Percentiles rank a stretch among this genome's conserved stretches.
phyloP scores from a whole-genome alignment of 2,113 vertebrate species.

The Cyrtonyx montezumae region DNA sequence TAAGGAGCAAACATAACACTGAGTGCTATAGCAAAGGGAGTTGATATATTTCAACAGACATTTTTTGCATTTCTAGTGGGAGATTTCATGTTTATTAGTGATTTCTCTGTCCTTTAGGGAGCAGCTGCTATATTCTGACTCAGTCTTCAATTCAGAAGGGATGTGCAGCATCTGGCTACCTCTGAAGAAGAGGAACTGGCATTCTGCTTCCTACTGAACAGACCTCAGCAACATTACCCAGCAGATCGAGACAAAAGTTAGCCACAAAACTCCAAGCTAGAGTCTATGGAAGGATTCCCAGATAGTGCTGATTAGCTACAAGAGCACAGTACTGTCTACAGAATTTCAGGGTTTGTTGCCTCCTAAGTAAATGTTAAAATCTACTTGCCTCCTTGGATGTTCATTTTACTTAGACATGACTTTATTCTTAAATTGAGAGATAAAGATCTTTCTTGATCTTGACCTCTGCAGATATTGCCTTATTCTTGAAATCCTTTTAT shows the following conservation, averaged over 20 bases:
- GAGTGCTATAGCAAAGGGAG: not conserved
- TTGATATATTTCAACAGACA: not conserved
- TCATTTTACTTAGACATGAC: not conserved
- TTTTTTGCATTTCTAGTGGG: not conserved
- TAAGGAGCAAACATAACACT: not conserved
- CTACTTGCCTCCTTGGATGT: not conserved
- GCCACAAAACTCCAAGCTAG: not conserved
- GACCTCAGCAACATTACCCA: not conserved
- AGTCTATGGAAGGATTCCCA: not conserved
- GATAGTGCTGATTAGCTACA: not conserved
- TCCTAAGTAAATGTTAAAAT: not conserved
- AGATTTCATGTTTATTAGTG: not conserved
- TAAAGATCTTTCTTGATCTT: not conserved
- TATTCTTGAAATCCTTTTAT: not conserved
- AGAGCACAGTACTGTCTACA: not conserved
- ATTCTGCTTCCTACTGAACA: slow-evolving; percentile 5
- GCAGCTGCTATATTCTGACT: not conserved
- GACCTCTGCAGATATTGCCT: not conserved
- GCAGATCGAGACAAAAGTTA: not conserved
- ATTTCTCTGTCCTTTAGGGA: not conserved
- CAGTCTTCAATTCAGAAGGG: not conserved
- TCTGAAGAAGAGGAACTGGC: slow-evolving; percentile 13
- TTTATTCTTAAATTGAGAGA: not conserved
- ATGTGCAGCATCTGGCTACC: slow-evolving; percentile 21
- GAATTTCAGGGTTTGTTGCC: not conserved